Evolutionary conservation across 2,797 vertebrate genomes (phyloP), one percentile per base, ranked within the genome.

Genomic region (Neosalanx taihuensis): DNA sequence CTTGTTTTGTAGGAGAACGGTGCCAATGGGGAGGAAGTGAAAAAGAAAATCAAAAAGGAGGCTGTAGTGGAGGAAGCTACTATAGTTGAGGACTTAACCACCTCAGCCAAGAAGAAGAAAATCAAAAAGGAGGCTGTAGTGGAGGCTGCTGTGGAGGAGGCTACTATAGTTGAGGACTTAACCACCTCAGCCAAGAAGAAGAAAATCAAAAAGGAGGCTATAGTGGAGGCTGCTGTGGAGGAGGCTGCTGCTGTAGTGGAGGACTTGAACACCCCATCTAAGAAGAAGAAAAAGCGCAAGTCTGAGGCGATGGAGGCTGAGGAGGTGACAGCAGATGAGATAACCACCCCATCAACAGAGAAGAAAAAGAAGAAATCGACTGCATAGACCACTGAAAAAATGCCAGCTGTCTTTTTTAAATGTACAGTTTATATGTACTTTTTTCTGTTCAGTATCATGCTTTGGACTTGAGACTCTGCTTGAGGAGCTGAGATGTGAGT

Each of bases 41-140:
- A 91, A 79, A 93, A 91, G 84, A 93, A 92, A 72, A 92, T 91
- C 77, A 88, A 90, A 71, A 86, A 84, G 49, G 60, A 30, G 10
- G 74, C 63, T 0, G 73, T 63, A 17, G 69, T 72, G 31, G 70
- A 23, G 0, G 64, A 72, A 15, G 41, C 70, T 3, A 76, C 70
- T 5, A 76, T 69, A 30, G 49, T 41, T 0, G 72, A 82, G 37
- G 79, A 82, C 64, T 80, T 75, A 29, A 20, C 5, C 4, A 30
- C 35, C 4, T 13, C 57, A 1, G 20, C 67, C 4, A 6, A 26
- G 17, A 92, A 91, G 78, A 93, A 91, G 84, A 93, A 92, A 72
- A 92, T 91, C 76, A 88, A 90, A 71, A 86, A 84, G 49, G 60
- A 30, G 12, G 74, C 63, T 0, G 73, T 63, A 10, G 23, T 1